phyloP scores from a whole-genome alignment of 2,888 invertebrate genomes.

The Cryptocephalus primarius region DNA sequence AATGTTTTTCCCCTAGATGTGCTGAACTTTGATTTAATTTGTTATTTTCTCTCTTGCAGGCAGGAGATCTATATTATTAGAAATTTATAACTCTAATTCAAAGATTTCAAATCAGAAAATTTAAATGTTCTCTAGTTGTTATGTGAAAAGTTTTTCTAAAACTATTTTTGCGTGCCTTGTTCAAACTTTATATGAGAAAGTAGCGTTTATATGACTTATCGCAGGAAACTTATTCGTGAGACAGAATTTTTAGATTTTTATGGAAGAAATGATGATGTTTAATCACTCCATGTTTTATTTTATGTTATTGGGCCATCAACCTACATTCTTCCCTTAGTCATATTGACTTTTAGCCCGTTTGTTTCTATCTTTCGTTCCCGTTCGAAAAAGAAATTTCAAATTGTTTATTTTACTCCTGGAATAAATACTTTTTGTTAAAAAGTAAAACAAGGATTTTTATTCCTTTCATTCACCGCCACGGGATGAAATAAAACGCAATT shows the following conservation, averaged over 20 bases:
- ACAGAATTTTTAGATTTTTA: conserved; percentile 34
- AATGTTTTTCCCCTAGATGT: background rate
- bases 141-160: conserved; percentile 24
- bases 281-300: conserved; percentile 37
- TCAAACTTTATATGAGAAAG: conserved; percentile 24
- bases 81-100: conserved; percentile 3
- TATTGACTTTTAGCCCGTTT: conserved; percentile 30
- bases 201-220: conserved; percentile 26
- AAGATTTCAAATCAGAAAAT: conserved; percentile 16
- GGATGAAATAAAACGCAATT: too few species aligned
- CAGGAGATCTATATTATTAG: conserved; percentile 16
- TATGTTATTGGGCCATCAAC: conserved; percentile 33
- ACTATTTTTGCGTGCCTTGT: conserved; percentile 37
- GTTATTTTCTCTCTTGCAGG: conserved; percentile 17
- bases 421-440: too few species aligned
- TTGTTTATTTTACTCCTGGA: too few species aligned
- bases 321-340: conserved; percentile 34
- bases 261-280: conserved; percentile 27
- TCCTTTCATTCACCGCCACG: too few species aligned
- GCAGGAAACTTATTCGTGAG: conserved; percentile 21
- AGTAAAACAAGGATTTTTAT: too few species aligned
- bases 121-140: conserved; percentile 23
- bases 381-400: too few species aligned
- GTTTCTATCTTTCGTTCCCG: conserved; percentile 18
- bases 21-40: background rate